Percentiles rank a stretch among this genome's conserved stretches.
These are phyloP conservation scores for Rhabdophis nuchalis DNA, from an alignment of 2,797 vertebrate genomes.

Conservation along the genomic window DNA sequence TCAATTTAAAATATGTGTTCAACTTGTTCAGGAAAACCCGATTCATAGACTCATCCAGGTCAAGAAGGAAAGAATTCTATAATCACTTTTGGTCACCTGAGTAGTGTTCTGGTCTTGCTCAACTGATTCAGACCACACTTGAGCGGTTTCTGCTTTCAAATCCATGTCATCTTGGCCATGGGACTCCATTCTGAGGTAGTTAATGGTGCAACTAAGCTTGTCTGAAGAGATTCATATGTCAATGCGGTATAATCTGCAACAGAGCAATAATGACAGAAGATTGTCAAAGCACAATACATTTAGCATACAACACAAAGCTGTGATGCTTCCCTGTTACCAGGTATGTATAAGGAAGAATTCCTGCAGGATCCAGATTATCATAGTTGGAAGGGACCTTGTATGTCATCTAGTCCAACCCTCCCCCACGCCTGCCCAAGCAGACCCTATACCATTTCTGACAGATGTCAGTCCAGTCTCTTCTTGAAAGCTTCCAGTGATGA, in stretches of 20 bases:
- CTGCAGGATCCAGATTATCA: neutral
- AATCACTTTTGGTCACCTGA: slow-evolving; percentile 66
- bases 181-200: slow-evolving; percentile 38
- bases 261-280: slow-evolving; percentile 53
- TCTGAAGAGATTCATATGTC: slow-evolving; percentile 62
- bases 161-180: slow-evolving; percentile 65
- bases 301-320: neutral
- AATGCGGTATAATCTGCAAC: slow-evolving; percentile 34
- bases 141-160: slow-evolving; percentile 70
- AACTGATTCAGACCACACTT: slow-evolving; percentile 70
- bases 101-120: slow-evolving; percentile 68
- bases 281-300: slow-evolving; percentile 22
- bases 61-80: neutral
- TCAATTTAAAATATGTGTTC: neutral
- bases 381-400: too few species aligned
- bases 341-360: neutral
- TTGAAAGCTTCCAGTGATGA: too few species aligned
- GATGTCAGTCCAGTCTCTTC: too few species aligned
- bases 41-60: accelerated
- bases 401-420: too few species aligned
- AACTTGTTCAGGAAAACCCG: neutral
- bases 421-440: too few species aligned
- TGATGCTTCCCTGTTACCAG: neutral
- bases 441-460: too few species aligned
- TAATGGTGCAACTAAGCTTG: slow-evolving; percentile 35